A percentile compares a stretch with the other conserved stretches of the same genome.
These are phyloP conservation scores for Xanthorhoe spadicearia DNA, from an alignment of 2,888 invertebrate species.

Conservation along the genomic window DNA sequence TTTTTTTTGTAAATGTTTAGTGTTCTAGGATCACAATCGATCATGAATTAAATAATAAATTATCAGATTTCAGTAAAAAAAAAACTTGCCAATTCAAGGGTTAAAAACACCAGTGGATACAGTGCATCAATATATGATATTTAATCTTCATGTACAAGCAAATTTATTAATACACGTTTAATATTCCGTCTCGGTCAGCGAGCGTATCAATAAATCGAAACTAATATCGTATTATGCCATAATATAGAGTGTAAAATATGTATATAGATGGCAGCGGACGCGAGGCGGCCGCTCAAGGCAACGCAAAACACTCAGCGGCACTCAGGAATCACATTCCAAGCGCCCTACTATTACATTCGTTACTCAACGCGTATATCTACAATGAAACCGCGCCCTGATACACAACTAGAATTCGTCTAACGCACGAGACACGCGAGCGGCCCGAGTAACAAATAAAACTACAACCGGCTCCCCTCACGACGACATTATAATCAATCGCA, in stretches of 20 bases:
- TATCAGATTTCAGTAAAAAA: too few species aligned
- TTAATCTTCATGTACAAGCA: conserved; percentile 91
- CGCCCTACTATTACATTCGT: conserved; percentile 62
- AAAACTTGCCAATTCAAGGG: too few species aligned
- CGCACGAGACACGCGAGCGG: conserved; percentile 54
- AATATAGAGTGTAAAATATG: conserved; percentile 78
- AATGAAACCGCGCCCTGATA: conserved; percentile 46
- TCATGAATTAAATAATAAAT: too few species aligned
- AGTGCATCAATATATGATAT: conserved; percentile 91
- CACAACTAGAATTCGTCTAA: conserved; percentile 67
- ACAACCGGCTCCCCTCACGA: conserved; percentile 65
- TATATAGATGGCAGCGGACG: conserved; percentile 66
- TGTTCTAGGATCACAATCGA: too few species aligned
- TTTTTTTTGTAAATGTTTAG: too few species aligned
- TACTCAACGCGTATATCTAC: conserved; percentile 58
- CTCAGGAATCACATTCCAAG: conserved; percentile 80
- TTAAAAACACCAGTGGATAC: conserved; percentile 83
- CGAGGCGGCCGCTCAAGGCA: conserved; percentile 65
- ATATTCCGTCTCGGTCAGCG: conserved; percentile 70
- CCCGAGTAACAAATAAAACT: conserved; percentile 68
- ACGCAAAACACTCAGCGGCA: conserved; percentile 67
- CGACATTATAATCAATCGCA: conserved; percentile 74
- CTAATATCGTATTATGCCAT: conserved; percentile 84
- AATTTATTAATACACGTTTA: conserved; percentile 86
- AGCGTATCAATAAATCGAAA: conserved; percentile 69